phyloP scores from a whole-genome alignment of 2,113 vertebrate genomes.

The Bucco capensis region DNA sequence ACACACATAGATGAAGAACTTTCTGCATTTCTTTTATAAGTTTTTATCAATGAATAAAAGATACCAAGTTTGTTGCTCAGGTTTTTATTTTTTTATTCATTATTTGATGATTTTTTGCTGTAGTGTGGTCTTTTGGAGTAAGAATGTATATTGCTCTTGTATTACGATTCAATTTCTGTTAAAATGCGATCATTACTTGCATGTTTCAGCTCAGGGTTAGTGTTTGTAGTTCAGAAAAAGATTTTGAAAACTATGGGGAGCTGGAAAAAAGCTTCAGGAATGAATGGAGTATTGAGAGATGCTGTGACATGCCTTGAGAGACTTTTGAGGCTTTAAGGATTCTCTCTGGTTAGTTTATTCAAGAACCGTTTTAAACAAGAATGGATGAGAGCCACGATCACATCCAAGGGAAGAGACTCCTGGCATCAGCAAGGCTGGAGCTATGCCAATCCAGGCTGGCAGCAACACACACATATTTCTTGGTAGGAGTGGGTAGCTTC shows the following conservation, averaged over 20 bases:
- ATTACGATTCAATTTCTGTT: background rate
- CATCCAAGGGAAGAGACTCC: background rate
- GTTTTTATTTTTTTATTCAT: background rate
- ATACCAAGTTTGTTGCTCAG: background rate
- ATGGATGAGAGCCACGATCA: background rate
- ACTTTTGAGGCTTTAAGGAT: background rate
- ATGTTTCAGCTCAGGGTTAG: background rate
- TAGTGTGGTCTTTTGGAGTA: background rate
- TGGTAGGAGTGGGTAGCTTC: background rate
- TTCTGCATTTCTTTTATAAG: background rate
- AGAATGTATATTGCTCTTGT: background rate
- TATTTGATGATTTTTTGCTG: background rate
- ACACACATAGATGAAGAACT: background rate
- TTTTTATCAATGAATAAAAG: background rate
- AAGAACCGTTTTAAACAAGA: background rate
- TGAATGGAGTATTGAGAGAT: background rate
- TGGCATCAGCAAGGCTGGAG: background rate
- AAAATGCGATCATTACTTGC: background rate
- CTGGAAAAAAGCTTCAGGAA: background rate
- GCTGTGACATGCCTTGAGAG: background rate
- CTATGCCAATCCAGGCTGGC: background rate
- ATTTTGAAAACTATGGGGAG: background rate
- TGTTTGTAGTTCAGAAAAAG: background rate
- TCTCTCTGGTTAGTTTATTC: background rate
- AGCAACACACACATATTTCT: background rate